Base-by-base conservation (phyloP, 2,888 invertebrate species). In the Ypsolopha scabrella region DNA sequence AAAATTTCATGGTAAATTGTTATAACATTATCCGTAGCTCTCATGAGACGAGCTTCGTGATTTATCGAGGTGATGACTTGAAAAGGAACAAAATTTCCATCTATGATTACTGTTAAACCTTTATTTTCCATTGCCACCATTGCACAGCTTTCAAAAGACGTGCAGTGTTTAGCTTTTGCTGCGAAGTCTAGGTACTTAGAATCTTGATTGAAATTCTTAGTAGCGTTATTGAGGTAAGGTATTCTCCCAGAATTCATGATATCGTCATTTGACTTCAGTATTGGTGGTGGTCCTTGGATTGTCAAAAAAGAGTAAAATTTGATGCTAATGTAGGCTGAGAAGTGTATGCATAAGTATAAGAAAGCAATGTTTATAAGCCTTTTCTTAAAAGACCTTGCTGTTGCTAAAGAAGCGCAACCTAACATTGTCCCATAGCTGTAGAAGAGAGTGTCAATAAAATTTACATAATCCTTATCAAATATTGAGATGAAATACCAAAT, bases 301-400 rank as follows among this genome's bases (percentile, higher is more conserved):
- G 83, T 81, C 1, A 80, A 62, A 51, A 75, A 81, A 0, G 74
- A 70, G 60, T 70, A 82, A 36, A 82, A 58, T 39, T 80, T 72
- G 8, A 75, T 66, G 53, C 68, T 70, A 2, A 80, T 59, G 41
- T 76, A 85, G 2, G 67, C 68, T 1, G 75, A 66, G 13, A 74
- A 54, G 56, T 77, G 72, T 9, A 81, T 55, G 47, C 75, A 69
- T 61, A 83, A 59, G 1, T 73, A 51, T 13, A 78, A 59, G 55
- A 73, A 80, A 6, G 63, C 58, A 6, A 70, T n/a, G 41, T 79
- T 78, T 6, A 82, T 44, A 14, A 73, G 57, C 57, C 68, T 80
- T 46, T 79, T 74, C 54, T 83, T 83, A 0, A 67, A 37, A 10
- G 73, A 67, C 38, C 51, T 64, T 1, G 80, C 61, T 1, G 70